A percentile compares a stretch with the other conserved stretches of the same genome.
phyloP scores from a whole-genome alignment of 2,888 invertebrate genomes.

The Oxycera nigricornis region DNA sequence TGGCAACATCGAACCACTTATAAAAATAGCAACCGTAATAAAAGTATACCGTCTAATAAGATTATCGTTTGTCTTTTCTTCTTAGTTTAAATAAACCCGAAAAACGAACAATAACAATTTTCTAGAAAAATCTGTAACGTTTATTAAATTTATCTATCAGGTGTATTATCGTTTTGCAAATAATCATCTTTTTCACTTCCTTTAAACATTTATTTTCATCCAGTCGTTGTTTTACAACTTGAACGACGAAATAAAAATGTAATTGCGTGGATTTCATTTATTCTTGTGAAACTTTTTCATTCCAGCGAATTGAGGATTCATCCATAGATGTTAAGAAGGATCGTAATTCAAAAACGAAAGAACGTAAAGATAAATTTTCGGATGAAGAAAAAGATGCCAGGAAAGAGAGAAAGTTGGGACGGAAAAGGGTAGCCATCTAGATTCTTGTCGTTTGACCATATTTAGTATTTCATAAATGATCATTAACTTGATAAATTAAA shows the following conservation, averaged over 20 bases:
- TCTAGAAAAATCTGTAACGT: no score
- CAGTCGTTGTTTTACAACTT: no score
- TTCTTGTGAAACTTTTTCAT: no score
- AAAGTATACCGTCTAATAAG: no score
- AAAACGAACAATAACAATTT: no score
- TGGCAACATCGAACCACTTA: no score
- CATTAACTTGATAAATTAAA: no score
- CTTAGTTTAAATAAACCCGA: no score
- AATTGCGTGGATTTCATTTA: no score
- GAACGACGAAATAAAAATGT: no score
- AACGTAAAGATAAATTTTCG: slow-evolving; percentile 70
- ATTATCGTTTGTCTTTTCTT: no score
- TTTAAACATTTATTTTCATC: background rate
- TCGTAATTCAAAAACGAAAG: slow-evolving; percentile 64
- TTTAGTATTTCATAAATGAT: slow-evolving; percentile 46
- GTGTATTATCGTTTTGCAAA: background rate
- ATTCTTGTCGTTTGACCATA: background rate
- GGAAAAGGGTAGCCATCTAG: slow-evolving; percentile 71
- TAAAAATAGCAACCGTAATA: no score
- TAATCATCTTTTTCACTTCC: background rate
- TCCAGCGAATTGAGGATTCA: slow-evolving; percentile 42
- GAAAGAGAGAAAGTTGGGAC: slow-evolving; percentile 80
- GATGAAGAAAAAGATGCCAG: slow-evolving; percentile 82
- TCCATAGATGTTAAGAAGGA: slow-evolving; percentile 62
- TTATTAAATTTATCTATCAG: background rate